phyloP scores from a whole-genome alignment of 1,140 invertebrate genomes.

The Tribolium castaneum region DNA sequence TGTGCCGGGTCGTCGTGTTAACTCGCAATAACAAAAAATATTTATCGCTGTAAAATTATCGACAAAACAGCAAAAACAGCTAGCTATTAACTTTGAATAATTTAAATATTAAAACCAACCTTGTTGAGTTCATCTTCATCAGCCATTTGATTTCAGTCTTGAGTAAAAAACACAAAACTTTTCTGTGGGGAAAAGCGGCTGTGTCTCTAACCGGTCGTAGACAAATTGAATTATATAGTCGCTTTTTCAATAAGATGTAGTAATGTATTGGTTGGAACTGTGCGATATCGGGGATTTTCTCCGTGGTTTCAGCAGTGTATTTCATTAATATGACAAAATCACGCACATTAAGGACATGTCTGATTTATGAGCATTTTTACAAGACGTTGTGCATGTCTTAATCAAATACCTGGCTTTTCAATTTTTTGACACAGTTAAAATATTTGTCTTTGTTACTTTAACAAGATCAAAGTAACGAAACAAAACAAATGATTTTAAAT shows the following conservation, averaged over 20 bases:
- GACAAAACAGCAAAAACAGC: constrained; percentile 4
- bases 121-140: constrained; percentile 55
- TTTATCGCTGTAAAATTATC: not conserved
- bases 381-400: too few relatives aligned
- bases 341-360: constrained; percentile 14
- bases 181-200: not conserved
- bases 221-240: constrained; percentile 20
- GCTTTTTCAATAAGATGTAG: constrained; percentile 31
- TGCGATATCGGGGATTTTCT: constrained; percentile 25
- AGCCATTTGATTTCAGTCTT: constrained; percentile 44
- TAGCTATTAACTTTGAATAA: not conserved
- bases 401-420: too few relatives aligned
- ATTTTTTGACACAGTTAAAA: too few relatives aligned
- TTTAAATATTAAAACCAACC: constrained; percentile 41
- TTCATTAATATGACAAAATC: constrained; percentile 38
- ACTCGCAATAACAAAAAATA: not conserved
- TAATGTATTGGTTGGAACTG: constrained; percentile 32
- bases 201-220: not conserved
- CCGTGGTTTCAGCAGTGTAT: constrained; percentile 12
- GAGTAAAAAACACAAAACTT: not conserved
- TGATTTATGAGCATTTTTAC: too few relatives aligned
- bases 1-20: too few relatives aligned
- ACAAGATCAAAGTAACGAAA: too few relatives aligned
- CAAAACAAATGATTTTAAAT: not conserved
- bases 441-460: too few relatives aligned